Conservation (phyloP, 2,113 vertebrate species). For the Trichechus manatus region DNA sequence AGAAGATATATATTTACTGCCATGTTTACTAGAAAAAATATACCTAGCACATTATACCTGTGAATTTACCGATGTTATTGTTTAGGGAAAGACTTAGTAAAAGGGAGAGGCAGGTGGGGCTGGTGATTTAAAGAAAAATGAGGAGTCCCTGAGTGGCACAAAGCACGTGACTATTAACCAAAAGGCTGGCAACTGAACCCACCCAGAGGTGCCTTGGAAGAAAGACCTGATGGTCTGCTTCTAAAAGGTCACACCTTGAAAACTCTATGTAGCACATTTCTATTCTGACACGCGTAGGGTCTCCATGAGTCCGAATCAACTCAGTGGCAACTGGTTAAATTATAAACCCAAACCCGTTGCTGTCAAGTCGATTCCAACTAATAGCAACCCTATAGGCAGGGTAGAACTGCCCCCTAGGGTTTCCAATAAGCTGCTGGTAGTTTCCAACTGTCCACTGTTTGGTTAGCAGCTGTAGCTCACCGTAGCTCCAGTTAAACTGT, state of each 20-base stretch:
- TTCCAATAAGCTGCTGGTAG: too few species aligned
- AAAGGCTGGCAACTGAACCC: too few species aligned
- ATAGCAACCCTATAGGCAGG: too few species aligned
- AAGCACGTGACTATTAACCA: too few species aligned
- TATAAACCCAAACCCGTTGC: too few species aligned
- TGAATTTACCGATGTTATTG: neutral
- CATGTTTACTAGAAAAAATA: neutral
- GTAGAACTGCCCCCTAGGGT: too few species aligned
- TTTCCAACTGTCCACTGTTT: too few species aligned
- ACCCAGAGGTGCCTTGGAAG: neutral
- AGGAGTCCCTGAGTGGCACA: neutral
- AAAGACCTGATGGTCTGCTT: neutral
- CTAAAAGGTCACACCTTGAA: neutral
- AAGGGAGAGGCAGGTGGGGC: neutral
- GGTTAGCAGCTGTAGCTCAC: too few species aligned
- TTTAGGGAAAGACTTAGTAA: constrained; percentile 9
- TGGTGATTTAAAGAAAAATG: neutral
- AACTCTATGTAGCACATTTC: neutral
- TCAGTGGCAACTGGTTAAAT: too few species aligned
- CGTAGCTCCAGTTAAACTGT: neutral
- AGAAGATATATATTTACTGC: neutral
- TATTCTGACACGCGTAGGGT: neutral
- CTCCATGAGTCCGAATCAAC: neutral
- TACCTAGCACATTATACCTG: neutral
- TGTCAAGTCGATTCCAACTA: too few species aligned